Evolutionary conservation across 2,888 invertebrate species (phyloP).

Genomic region (Synanthedon myopaeformis): DNA sequence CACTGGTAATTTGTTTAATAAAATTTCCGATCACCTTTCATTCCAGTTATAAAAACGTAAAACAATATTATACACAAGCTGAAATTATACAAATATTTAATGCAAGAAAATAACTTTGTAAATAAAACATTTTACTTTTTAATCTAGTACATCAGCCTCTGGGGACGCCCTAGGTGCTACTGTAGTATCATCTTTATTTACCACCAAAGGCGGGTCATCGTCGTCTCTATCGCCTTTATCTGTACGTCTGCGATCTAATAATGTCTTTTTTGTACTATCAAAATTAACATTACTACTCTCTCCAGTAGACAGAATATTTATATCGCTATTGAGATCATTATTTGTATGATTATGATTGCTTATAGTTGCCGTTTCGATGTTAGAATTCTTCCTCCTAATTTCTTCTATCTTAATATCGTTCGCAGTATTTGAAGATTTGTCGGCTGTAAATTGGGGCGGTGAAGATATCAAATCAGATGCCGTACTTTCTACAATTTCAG

Average conservation of each 20-base stretch:
- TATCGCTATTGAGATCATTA: background rate
- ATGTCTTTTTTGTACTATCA: conserved; percentile 18
- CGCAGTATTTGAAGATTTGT: conserved; percentile 25
- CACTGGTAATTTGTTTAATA: too few relatives aligned
- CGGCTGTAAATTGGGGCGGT: conserved; percentile 15
- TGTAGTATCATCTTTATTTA: conserved; percentile 12
- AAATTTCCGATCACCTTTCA: too few relatives aligned
- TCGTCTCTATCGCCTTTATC: conserved; percentile 16
- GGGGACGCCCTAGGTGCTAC: conserved; percentile 38
- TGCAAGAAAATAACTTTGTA: background rate
- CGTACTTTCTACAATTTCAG: conserved; percentile 19
- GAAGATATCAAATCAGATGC: conserved; percentile 12
- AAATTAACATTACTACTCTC: background rate
- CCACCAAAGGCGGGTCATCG: conserved; percentile 23
- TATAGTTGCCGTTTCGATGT: conserved; percentile 21
- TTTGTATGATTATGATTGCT: conserved; percentile 12
- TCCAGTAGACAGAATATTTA: background rate
- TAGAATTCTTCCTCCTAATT: conserved; percentile 35
- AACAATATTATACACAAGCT: too few relatives aligned
- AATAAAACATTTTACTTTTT: conserved; percentile 9
- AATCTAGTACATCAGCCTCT: conserved; percentile 53
- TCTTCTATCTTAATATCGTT: conserved; percentile 44
- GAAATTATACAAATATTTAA: too few relatives aligned
- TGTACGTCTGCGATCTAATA: conserved; percentile 53
- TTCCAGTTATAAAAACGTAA: too few relatives aligned